Evolutionary conservation across 2,888 invertebrate species (phyloP), one percentile per base, ranked within the genome.

Genomic region (Dryomyza anilis): DNA sequence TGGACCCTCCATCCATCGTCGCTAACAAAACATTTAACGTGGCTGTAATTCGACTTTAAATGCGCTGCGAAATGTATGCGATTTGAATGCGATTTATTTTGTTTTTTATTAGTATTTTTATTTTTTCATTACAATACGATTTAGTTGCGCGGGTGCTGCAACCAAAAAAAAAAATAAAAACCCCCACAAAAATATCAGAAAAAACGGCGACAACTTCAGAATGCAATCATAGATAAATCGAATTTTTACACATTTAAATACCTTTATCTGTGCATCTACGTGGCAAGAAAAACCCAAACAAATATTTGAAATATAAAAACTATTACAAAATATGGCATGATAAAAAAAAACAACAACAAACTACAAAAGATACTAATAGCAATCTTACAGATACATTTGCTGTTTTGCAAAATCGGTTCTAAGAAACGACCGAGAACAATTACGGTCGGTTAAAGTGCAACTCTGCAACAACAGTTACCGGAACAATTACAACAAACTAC

Each of bases 41-140:
- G 19, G 43, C 27, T 57, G 57, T 14, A 57, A 39, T 57, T 19
- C 23, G 16, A 57, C 43, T 57, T 36, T 57, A 57, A 57, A 57
- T 57, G 43, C 57, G 43, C n/a, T n/a, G 33, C 36, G 19, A 19
- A 27, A 53, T 53, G 53, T 68, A 68, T 63, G 69, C 63, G 69
- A 70, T 68, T 70, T 70, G 65, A 68, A 70, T 67, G n/a, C n/a
- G n/a, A n/a, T n/a, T n/a, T n/a, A n/a, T n/a, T n/a, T n/a, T n/a
- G n/a, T n/a, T n/a, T n/a, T n/a, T n/a, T n/a, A n/a, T n/a, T n/a
- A n/a, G n/a, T n/a, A n/a, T n/a, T n/a, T n/a, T n/a, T n/a, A n/a
- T n/a, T n/a, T n/a, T n/a, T n/a, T n/a, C n/a, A n/a, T n/a, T n/a
- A n/a, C n/a, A n/a, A n/a, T n/a, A n/a, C n/a, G n/a, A n/a, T n/a